phyloP scores from a whole-genome alignment of 2,797 vertebrate genomes.

The Phrynocephalus forsythii region DNA sequence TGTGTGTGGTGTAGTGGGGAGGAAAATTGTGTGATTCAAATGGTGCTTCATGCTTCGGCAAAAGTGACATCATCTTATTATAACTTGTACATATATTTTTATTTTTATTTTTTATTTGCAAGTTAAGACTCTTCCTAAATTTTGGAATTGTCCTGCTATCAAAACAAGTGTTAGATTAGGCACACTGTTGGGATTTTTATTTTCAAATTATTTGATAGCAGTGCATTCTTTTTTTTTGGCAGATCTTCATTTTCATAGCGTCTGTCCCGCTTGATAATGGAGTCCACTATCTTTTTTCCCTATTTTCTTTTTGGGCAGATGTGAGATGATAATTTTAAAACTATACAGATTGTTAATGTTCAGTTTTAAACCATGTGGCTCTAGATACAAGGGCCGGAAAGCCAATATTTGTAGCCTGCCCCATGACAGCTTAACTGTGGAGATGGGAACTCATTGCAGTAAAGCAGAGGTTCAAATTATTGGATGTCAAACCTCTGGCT shows the following conservation, averaged over 20 bases:
- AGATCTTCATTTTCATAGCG: no score
- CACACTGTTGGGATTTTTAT: neutral
- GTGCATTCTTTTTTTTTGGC: no score
- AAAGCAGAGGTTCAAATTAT: neutral
- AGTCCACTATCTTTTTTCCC: neutral
- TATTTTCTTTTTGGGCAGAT: neutral
- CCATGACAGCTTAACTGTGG: neutral
- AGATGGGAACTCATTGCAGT: neutral
- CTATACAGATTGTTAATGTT: neutral
- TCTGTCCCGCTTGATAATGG: no score
- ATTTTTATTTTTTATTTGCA: neutral
- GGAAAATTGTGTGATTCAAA: neutral
- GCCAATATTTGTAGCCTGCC: neutral
- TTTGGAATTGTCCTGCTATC: neutral
- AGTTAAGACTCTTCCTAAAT: neutral
- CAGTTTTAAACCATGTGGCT: neutral
- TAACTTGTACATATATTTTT: neutral
- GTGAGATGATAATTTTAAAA: conserved; percentile 5
- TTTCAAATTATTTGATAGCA: no score
- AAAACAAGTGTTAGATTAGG: neutral
- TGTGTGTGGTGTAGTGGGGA: no score
- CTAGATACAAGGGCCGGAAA: neutral
- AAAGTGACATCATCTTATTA: neutral
- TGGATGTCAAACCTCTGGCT: neutral
- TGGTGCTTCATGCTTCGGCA: neutral